Evolutionary conservation across 2,888 invertebrate species (phyloP), one percentile per base, ranked within the genome.

Genomic region (Lasioglossum calceatum): DNA sequence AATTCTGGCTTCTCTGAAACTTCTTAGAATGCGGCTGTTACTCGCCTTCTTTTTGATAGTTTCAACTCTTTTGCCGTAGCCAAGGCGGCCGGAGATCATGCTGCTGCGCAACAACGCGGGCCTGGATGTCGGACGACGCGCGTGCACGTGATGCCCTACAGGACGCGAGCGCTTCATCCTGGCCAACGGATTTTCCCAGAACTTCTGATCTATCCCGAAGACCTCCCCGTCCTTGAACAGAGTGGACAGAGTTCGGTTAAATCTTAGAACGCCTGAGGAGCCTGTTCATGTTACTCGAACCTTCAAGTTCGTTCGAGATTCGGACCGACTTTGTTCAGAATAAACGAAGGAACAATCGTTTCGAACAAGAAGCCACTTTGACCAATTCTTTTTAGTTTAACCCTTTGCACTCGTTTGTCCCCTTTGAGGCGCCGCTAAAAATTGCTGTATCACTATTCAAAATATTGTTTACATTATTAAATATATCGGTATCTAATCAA

Each of bases 131-230:
- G 85, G 78, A 44, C 78, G 85, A 71, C 80, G 82, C 74, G 88
- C 88, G 79, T 87, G 81, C 64, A 87, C 19, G 39, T 82, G 72
- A 14, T 85, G 87, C 0, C 42, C 79, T 12, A 4, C 10, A 4
- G 88, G 87, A 1, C 84, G 86, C 10, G 86, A 82, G 4, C 95
- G 95, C 14, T 95, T 95, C 89, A 96, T 94, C 8, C 95, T 93
- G 4, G 95, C 95, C 32, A 96, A 96, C 91, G 96, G 96, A 88
- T 97, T 97, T 87, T 98, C 98, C 96, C 97, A 97, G 93, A 98
- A 97, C 88, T 95, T 96, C 94, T 98, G 98, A 74, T 97, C 96
- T 77, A 96, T 96, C 0, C 98, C 98, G 92, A 98, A 98, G 90
- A 97, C 96, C 95, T 98, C 98, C 10, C 98, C 98, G 93, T 98